A percentile compares a stretch with the other conserved stretches of the same genome.
These are phyloP conservation scores for Dorcus parallelipipedus DNA, from an alignment of 2,888 invertebrate species.

Conservation along the genomic window DNA sequence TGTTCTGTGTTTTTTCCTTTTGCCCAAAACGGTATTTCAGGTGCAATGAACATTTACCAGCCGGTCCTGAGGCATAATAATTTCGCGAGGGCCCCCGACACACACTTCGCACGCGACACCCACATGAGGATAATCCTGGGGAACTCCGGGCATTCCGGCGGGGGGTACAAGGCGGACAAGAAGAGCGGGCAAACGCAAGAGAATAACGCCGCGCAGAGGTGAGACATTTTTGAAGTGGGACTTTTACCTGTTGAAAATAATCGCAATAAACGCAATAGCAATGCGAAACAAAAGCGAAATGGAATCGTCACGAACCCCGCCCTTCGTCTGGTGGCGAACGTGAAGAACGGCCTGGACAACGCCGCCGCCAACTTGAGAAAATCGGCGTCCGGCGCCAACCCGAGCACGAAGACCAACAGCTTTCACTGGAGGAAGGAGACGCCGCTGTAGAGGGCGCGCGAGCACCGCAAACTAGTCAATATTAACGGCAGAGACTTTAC, in stretches of 20 bases:
- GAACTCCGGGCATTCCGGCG: slow-evolving; percentile 34
- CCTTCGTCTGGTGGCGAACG: slow-evolving; percentile 74
- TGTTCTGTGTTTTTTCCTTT: background rate
- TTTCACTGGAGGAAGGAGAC: slow-evolving; percentile 86
- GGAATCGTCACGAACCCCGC: slow-evolving; percentile 86
- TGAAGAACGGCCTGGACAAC: slow-evolving; percentile 67
- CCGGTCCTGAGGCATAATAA: slow-evolving; percentile 47
- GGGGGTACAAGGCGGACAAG: slow-evolving; percentile 31
- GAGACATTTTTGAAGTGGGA: background rate
- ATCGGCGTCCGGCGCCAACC: slow-evolving; percentile 58
- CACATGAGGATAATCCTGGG: slow-evolving; percentile 84
- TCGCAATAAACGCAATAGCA: slow-evolving; percentile 23
- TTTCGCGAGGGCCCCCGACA: slow-evolving; percentile 59
- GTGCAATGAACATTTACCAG: slow-evolving; percentile 48
- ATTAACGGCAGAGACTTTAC: slow-evolving; percentile 17
- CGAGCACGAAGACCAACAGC: slow-evolving; percentile 68
- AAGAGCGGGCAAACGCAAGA: slow-evolving; percentile 28
- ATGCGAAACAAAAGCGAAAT: slow-evolving; percentile 69
- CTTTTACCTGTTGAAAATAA: background rate
- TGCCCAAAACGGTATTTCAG: slow-evolving; percentile 15
- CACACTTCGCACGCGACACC: slow-evolving; percentile 84
- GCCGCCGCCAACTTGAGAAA: slow-evolving; percentile 62
- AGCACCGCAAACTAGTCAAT: slow-evolving; percentile 28
- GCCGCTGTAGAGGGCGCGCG: slow-evolving; percentile 53
- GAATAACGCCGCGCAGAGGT: slow-evolving; percentile 8